Evolutionary conservation across 2,888 invertebrate species (phyloP), one percentile per base, ranked within the genome.

Genomic region (Cosmopolites sordidus): DNA sequence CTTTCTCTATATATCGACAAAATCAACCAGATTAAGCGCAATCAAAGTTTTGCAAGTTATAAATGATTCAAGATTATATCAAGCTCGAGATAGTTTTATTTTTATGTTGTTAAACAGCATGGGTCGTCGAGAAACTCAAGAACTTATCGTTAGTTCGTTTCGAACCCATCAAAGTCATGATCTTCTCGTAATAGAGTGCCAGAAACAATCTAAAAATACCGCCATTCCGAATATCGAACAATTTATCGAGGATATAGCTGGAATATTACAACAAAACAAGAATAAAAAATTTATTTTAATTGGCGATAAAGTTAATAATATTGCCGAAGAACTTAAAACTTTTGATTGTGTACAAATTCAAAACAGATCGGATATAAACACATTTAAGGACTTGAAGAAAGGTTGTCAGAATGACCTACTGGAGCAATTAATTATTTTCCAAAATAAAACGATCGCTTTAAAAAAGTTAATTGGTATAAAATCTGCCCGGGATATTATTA

Each of bases 131-230:
- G 17, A 57, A 44, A 54, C 38, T 3, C 37, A 46, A 40, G 16
- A 54, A 22, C 29, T 51, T 2, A 17, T 54, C 9, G 8, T 42
- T 1, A 30, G 30, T 14, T 18, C 54, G 5, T 54, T 51, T n/a
- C 22, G 41, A 1, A 27, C 43, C 1, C 5, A n/a, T 4, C 6
- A 40, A 5, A 51, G 37, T 16, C 40, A 40, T 40, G 11, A 29
- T 33, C 46, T 58, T 2, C 15, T 51, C 5, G 33, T 58, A 1
- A 48, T 58, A 12, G 57, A 58, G 16, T 54, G 44, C 12, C 54
- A 54, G 14, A 43, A 42, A 33, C 12, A 2, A 4, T 6, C 5
- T 37, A 12, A 37, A 5, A 3, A 8, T 4, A 37, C 12, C 11
- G 5, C 14, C 3, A 8, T 12, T 37, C 16, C 15, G 9, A 15